Conservation (phyloP, 1,140 invertebrate species). For the Plectus sambesii region DNA sequence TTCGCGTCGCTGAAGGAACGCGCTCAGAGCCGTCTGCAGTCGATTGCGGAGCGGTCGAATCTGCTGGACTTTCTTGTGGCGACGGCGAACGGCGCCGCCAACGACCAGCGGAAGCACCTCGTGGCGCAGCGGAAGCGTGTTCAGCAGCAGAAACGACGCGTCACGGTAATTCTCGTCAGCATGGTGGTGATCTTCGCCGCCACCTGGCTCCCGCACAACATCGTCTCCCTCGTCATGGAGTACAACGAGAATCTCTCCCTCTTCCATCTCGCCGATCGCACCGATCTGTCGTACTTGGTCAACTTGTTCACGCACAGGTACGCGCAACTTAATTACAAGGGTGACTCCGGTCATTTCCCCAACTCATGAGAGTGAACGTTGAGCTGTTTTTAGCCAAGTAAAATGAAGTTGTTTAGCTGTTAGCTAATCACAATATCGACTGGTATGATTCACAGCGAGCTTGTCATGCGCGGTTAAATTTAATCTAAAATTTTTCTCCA, state of each 20-base stretch:
- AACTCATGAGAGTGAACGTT: no score
- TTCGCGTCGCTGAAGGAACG: slow-evolving; percentile 19
- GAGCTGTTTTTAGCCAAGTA: no score
- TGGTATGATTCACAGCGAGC: no score
- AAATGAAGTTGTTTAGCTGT: no score
- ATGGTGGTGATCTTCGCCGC: slow-evolving; percentile 21
- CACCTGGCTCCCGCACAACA: slow-evolving; percentile 19
- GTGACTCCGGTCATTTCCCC: no score
- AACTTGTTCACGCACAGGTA: slow-evolving; percentile 22
- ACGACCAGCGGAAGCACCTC: slow-evolving; percentile 19
- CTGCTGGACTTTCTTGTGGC: slow-evolving; percentile 19
- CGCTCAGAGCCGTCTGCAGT: slow-evolving; percentile 17
- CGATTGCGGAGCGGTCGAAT: slow-evolving; percentile 21
- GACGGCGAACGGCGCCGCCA: slow-evolving; percentile 19
- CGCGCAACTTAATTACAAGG: neutral
- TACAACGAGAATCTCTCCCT: no score
- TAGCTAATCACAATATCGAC: no score
- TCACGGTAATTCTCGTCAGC: slow-evolving; percentile 20
- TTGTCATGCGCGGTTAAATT: no score
- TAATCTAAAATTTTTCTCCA: no score
- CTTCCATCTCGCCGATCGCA: no score
- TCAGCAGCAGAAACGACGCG: slow-evolving; percentile 13
- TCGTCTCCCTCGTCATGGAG: slow-evolving; percentile 21
- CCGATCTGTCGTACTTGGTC: slow-evolving; percentile 16
- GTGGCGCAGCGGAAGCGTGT: slow-evolving; percentile 20